Evolutionary conservation across 1,140 invertebrate species (phyloP), one percentile per base, ranked within the genome.

Genomic region (Caenorhabditis tropicalis): DNA sequence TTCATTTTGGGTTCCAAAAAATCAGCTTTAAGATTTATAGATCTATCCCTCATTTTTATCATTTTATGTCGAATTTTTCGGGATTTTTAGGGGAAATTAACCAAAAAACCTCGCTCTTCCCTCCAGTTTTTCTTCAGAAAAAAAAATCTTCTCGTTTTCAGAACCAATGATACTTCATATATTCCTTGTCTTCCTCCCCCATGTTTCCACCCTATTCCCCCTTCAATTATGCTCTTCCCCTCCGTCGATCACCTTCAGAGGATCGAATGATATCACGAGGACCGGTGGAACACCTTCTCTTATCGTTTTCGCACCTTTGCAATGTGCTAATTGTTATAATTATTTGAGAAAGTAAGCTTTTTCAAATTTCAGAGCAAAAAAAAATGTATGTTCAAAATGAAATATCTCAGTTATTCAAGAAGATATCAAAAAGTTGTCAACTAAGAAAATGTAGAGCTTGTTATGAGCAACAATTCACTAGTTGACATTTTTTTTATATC

Each of bases 241-340:
- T 36, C 65, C 65, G 7, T 74, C 65, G 1, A 74, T 74, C n/a
- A 74, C 65, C n/a, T 74, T 74, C 36, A 33, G 65, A 19, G 65
- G 65, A 9, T 16, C 65, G 5, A 74, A 74, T 43, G 65, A 74
- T 31, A 29, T 74, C 12, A 74, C 65, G n/a, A 74, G 65, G 33
- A 36, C 65, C 36, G 65, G 36, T 6, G 65, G 36, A 43, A n/a
- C n/a, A n/a, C 65, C 65, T 33, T 33, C 65, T 21, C 65, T 74
- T 6, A 43, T 74, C 19, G 65, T 74, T 1, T 74, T 74, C 24
- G 65, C 65, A 16, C 65, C 65, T 5, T 24, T 74, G 21, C 65
- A 74, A 43, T 74, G 65, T 43, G 36, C 65, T 0, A 74, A 39
- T 74, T 74, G 65, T 15, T 74, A 74, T 74, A 74, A 74, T 74